Evolutionary conservation across 1,140 invertebrate species (phyloP).

Genomic region (Saccostrea echinata): DNA sequence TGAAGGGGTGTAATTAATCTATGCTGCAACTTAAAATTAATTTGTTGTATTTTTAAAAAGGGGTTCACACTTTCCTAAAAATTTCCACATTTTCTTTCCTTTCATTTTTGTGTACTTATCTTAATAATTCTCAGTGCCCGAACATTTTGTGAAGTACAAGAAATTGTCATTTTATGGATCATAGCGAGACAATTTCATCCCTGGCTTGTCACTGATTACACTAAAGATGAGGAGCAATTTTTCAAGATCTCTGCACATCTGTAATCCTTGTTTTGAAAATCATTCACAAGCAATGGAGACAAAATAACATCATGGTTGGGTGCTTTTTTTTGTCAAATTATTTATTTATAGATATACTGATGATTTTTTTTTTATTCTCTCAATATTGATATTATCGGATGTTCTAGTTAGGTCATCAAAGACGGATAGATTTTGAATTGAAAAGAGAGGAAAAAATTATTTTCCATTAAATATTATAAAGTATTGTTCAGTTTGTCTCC

Average conservation of each 20-base stretch:
- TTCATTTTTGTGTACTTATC: not conserved
- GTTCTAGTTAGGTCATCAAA: slow-evolving; percentile 7
- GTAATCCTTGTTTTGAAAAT: not conserved
- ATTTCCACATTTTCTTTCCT: not conserved
- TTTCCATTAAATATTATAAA: slow-evolving; percentile 28
- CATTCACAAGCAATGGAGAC: not conserved
- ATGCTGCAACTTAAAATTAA: not conserved
- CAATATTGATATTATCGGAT: not conserved
- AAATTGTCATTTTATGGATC: slow-evolving; percentile 7
- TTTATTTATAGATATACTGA: not conserved
- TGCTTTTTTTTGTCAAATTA: not conserved
- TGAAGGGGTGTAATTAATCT: slow-evolving; percentile 27
- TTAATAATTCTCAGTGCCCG: too few relatives aligned
- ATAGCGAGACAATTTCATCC: slow-evolving; percentile 25
- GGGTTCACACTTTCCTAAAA: not conserved
- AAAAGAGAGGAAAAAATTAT: slow-evolving; percentile 11
- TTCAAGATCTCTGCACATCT: not conserved
- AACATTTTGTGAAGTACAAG: not conserved
- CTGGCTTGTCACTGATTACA: slow-evolving; percentile 11
- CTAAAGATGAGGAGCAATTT: not conserved
- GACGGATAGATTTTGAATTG: not conserved
- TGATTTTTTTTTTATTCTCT: not conserved
- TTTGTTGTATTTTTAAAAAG: not conserved
- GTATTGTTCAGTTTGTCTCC: slow-evolving; percentile 27
- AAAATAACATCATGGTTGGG: not conserved